A percentile compares a stretch with the other conserved stretches of the same genome.
phyloP scores from a whole-genome alignment of 1,140 invertebrate species.

The Caenorhabditis latens region DNA sequence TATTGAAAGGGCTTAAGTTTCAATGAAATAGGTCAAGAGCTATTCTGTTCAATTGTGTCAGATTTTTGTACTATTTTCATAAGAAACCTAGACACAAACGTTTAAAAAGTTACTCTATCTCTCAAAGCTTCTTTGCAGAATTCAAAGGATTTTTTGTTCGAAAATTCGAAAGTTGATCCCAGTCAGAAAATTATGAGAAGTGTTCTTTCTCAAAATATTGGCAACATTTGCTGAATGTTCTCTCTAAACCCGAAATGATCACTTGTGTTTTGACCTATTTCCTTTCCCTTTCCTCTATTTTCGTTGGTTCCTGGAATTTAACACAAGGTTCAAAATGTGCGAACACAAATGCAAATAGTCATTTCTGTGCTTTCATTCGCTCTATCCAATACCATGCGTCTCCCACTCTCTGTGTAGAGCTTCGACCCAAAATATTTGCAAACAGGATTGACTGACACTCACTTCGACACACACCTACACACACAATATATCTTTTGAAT shows the following conservation, averaged over 20 bases:
- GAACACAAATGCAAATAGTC: conserved; percentile 26
- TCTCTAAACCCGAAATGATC: neutral
- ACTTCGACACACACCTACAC: neutral
- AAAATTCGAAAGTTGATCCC: too few relatives aligned
- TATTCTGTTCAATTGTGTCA: too few relatives aligned
- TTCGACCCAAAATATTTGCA: conserved; percentile 43
- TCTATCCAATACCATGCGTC: conserved; percentile 3
- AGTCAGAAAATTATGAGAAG: too few relatives aligned
- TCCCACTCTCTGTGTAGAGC: neutral
- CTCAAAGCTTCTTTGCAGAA: too few relatives aligned
- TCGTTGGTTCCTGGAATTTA: neutral
- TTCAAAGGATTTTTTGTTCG: too few relatives aligned
- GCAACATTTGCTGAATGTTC: too few relatives aligned
- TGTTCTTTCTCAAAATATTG: too few relatives aligned
- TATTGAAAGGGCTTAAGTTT: conserved; percentile 4
- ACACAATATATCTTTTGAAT: neutral
- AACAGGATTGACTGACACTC: conserved; percentile 29
- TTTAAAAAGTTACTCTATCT: too few relatives aligned
- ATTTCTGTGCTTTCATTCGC: neutral
- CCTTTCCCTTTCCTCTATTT: neutral
- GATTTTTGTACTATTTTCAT: too few relatives aligned
- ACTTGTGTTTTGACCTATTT: conserved; percentile 35
- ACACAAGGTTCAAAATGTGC: conserved; percentile 47
- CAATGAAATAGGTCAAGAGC: neutral
- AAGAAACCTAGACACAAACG: too few relatives aligned